Base-by-base conservation (phyloP, 2,113 vertebrate species). In the Misgurnus mizolepis region DNA sequence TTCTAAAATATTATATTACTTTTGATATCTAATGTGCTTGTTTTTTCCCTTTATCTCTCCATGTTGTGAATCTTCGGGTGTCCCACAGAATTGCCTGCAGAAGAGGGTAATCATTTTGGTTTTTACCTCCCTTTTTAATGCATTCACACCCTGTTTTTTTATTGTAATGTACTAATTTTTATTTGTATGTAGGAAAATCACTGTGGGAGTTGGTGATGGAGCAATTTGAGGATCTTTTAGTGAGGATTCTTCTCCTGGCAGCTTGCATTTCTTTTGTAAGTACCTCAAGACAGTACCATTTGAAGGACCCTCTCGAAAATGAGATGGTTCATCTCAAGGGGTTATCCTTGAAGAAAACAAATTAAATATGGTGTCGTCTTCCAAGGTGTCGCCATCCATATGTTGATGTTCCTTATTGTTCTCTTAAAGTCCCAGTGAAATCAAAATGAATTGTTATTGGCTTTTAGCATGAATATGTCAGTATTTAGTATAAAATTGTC, bases 211-310 rank as follows among this genome's bases (percentile, higher is more conserved):
- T 99, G 84, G 97, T 99, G 85, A 83, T 99, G 76, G 98, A 99
- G 82, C 98, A 99, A 80, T 99, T 99, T 89, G 98, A 99, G 94
- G 98, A 99, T 87, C 90, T 99, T 81, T 89, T 99, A 85, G 98
- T 99, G 90, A 94, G 98, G 92, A 99, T 99, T 92, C 94, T 99
- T 87, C 93, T 99, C 85, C 89, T 99, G 86, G 98, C 98, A 78
- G 98, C 98, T 71, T 99, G 97, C 90, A 99, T 99, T 94, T 99
- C 98, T 81, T 98, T 99, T 89, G 96, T 99, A 94, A 98, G 96
- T 98, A 95, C 6, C 55, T 56, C 6, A 3, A n/a, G 55, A 22
- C 56, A 22, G 87, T 34, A 34, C 27, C 27, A 34, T 34, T 7
- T 34, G 18, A 58, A 49, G 11, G 7, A 17, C 17, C 14, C 17